A percentile compares a stretch with the other conserved stretches of the same genome.
These are phyloP conservation scores for Zaprionus africanus DNA, from an alignment of 1,140 invertebrate genomes.

Conservation along the genomic window DNA sequence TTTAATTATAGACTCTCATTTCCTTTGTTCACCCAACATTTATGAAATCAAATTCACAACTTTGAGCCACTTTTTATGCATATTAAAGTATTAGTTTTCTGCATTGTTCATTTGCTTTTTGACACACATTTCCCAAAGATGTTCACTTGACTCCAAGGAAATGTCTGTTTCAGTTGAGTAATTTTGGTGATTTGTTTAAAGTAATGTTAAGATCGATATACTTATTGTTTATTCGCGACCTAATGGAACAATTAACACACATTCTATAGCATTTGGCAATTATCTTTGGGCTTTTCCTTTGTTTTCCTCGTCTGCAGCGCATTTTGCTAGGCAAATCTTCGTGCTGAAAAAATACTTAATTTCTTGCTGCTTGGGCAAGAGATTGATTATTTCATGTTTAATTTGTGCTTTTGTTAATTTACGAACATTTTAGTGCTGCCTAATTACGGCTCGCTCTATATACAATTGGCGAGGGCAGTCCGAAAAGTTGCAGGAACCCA, in stretches of 20 bases:
- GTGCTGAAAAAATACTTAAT: constrained; percentile 7
- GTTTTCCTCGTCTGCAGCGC: constrained; percentile 14
- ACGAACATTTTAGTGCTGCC: constrained; percentile 67
- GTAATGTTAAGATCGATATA: constrained; percentile 7
- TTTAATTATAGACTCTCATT: constrained; percentile 27
- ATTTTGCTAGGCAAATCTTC: constrained; percentile 24
- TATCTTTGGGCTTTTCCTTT: not conserved
- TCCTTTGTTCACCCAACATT: constrained; percentile 23
- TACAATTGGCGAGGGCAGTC: constrained; percentile 22
- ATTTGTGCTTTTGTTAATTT: constrained; percentile 69
- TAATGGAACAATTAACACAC: constrained; percentile 38
- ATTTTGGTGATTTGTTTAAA: not conserved
- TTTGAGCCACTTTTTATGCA: constrained; percentile 17
- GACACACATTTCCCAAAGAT: constrained; percentile 3
- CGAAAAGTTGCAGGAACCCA: constrained; percentile 3
- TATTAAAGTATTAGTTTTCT: not conserved
- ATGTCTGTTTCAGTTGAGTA: not conserved
- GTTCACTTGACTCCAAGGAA: constrained; percentile 4
- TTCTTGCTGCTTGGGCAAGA: constrained; percentile 39
- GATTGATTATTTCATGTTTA: constrained; percentile 53
- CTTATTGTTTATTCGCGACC: not conserved
- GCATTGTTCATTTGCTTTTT: not conserved
- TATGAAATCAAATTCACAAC: not conserved
- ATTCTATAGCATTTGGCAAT: constrained; percentile 40
- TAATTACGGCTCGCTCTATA: constrained; percentile 74